These are phyloP conservation scores for Aplochiton taeniatus DNA, from an alignment of 2,797 vertebrate genomes.

Conservation along the genomic window DNA sequence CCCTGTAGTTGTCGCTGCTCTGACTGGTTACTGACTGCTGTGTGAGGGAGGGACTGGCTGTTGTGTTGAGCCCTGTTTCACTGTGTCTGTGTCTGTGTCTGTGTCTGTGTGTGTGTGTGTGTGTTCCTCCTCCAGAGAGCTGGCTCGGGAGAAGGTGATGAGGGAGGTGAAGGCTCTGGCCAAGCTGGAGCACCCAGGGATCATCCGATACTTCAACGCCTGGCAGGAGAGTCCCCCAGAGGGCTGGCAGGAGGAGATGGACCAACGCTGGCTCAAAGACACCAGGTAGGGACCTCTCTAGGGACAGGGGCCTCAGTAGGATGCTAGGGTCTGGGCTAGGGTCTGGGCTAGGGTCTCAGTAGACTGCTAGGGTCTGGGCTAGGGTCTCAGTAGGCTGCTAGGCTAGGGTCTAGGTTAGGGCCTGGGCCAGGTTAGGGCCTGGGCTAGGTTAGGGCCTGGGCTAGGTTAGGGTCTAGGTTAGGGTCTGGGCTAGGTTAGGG, in stretches of 20 bases:
- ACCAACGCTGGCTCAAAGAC: constrained; percentile 94
- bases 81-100: neutral
- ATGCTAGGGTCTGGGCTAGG: neutral
- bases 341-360: too few species aligned
- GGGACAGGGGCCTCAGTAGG: too few species aligned
- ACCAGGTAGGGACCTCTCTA: constrained; percentile 74
- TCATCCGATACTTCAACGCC: constrained; percentile 98
- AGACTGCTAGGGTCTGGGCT: neutral
- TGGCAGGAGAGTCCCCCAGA: constrained; percentile 97
- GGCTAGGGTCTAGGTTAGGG: too few species aligned
- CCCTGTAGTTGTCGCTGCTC: too few species aligned
- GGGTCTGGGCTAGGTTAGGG: too few species aligned
- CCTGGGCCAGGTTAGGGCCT: too few species aligned
- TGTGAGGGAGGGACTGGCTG: too few species aligned
- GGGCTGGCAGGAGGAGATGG: constrained; percentile 97
- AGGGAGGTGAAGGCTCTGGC: constrained; percentile 96
- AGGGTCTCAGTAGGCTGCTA: too few species aligned
- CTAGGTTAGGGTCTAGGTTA: too few species aligned
- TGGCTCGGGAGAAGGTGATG: constrained; percentile 98
- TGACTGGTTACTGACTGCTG: too few species aligned
- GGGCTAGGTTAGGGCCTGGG: too few species aligned
- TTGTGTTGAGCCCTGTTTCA: neutral
- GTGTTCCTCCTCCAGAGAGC: constrained; percentile 73
- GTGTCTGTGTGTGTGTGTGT: constrained; percentile 9
- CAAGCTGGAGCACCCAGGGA: constrained; percentile 95